A percentile compares a stretch with the other conserved stretches of the same genome.
phyloP scores from a whole-genome alignment of 2,888 invertebrate genomes.

The Linnaemya tessellans region DNA sequence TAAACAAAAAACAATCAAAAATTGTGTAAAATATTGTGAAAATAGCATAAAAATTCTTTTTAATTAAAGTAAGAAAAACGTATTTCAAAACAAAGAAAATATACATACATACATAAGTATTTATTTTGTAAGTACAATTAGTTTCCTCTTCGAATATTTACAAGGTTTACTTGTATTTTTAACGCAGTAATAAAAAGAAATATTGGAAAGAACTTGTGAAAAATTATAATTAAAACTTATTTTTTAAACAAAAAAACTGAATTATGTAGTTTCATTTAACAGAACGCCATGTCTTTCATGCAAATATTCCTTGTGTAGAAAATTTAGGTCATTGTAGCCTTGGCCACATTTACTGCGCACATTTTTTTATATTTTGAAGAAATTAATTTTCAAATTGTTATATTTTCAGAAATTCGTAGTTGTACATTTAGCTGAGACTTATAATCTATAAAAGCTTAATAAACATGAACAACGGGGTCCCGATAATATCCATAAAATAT shows the following conservation, averaged over 20 bases:
- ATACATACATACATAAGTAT: neutral
- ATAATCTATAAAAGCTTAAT: neutral
- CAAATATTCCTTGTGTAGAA: slow-evolving; percentile 30
- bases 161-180: slow-evolving; percentile 3
- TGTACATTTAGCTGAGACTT: neutral
- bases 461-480: neutral
- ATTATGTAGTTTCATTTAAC: neutral
- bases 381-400: neutral
- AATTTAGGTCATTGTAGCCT: slow-evolving; percentile 73
- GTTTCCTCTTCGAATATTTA: slow-evolving; percentile 28
- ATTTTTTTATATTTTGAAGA: slow-evolving; percentile 30
- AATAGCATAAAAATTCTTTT: neutral
- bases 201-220: neutral
- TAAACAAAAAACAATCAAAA: slow-evolving; percentile 6
- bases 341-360: slow-evolving; percentile 73
- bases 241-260: neutral
- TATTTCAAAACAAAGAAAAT: slow-evolving; percentile 63
- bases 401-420: neutral
- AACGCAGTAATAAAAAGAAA: neutral
- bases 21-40: neutral
- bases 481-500: neutral
- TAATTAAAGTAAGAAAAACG: slow-evolving; percentile 26
- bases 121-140: slow-evolving; percentile 51
- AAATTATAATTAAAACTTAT: neutral
- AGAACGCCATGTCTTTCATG: neutral